These are phyloP conservation scores for Schrankia costaestrigalis DNA, from an alignment of 2,888 invertebrate genomes.

Conservation along the genomic window DNA sequence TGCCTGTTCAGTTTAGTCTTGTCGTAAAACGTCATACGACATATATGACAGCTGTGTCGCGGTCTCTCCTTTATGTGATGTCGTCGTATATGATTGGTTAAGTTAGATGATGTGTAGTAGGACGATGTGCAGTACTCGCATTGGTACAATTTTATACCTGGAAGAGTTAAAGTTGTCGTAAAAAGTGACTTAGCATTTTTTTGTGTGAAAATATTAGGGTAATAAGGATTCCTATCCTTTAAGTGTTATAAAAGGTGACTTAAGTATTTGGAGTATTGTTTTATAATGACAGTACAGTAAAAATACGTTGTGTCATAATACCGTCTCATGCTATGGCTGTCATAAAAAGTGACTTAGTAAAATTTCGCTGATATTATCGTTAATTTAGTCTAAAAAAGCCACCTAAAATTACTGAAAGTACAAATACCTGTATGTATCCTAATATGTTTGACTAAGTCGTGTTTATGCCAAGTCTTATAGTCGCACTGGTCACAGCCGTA, in stretches of 20 bases:
- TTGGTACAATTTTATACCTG: slow-evolving; percentile 50
- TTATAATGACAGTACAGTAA: no score
- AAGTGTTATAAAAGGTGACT: no score
- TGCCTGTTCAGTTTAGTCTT: slow-evolving; percentile 45
- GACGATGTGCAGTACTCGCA: slow-evolving; percentile 48
- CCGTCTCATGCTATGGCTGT: no score
- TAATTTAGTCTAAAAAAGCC: not conserved
- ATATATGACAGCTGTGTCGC: slow-evolving; percentile 39
- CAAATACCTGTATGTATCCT: slow-evolving; percentile 50
- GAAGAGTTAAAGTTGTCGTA: no score
- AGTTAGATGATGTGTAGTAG: slow-evolving; percentile 48
- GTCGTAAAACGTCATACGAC: slow-evolving; percentile 44
- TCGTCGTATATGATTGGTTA: slow-evolving; percentile 43
- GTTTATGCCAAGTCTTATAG: slow-evolving; percentile 48
- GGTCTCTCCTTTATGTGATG: slow-evolving; percentile 35
- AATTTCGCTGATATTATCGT: no score
- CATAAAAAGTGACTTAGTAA: no score
- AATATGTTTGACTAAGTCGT: slow-evolving; percentile 54
- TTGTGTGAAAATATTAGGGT: no score
- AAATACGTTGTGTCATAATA: no score
- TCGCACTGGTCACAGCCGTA: slow-evolving; percentile 49
- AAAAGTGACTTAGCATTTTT: no score
- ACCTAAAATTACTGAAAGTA: not conserved
- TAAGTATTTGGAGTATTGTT: no score
- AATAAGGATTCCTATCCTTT: no score